Evolutionary conservation across 2,113 vertebrate species (phyloP), one percentile per base, ranked within the genome.

Genomic region (Halichoerus grypus): DNA sequence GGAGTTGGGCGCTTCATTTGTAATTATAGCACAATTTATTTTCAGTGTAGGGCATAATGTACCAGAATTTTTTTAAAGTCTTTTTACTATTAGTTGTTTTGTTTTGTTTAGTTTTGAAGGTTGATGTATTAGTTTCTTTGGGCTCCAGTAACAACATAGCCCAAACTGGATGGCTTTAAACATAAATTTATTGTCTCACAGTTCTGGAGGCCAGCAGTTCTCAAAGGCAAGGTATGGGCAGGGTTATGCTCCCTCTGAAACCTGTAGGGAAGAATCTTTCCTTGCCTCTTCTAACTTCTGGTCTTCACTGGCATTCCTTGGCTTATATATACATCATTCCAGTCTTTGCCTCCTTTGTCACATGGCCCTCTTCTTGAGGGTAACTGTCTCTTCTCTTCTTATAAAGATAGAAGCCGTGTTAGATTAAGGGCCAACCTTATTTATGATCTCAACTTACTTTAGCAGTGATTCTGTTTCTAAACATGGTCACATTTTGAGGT

Each of bases 101-200:
- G 24, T 28, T n/a, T 72, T 46, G 28, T 31, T 28, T 94, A n/a
- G 33, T 1, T 55, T n/a, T 3, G 13, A 84, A 69, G 5, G 18
- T 71, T 97, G 81, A 91, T 82, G 22, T 51, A 18, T 80, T 91
- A 69, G n/a, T 95, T 94, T 80, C 46, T 80, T 89, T 18, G 28
- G 24, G 12, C 51, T 95, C n/a, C 57, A 31, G 9, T 88, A 93
- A 79, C 67, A 80, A 33, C 82, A 33, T 69, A 57, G 65, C n/a
- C 80, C 22, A 71, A 82, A 53, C 19, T 81, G 19, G 12, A 15
- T 90, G n/a, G 28, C 5, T 90, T 88, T 79, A 55, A 76, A 51
- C 36, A 21, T 55, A 79, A 39, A 94, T 93, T 86, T 77, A 42
- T 69, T 53, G 10, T 84, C 46, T 80, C 15, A 42, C 18, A 22